Evolutionary conservation across 2,113 vertebrate genomes (phyloP).

Genomic region (Eudorcas thomsonii): DNA sequence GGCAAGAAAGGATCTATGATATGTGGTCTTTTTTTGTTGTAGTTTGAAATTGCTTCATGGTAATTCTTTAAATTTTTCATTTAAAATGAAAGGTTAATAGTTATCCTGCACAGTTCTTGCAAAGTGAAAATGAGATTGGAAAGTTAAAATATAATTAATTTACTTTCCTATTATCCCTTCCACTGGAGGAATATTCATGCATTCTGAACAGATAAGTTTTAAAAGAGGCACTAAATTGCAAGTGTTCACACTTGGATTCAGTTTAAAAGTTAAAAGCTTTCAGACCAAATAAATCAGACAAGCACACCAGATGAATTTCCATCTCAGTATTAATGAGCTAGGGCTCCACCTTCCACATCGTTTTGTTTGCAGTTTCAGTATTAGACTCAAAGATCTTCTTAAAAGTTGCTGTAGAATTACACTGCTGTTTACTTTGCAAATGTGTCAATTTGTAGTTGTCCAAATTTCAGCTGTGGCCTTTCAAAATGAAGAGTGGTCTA

Average conservation of each 20-base stretch:
- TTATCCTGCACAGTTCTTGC: slow-evolving; percentile 64
- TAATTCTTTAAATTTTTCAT: slow-evolving; percentile 77
- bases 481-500: not conserved
- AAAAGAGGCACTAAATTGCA: slow-evolving; percentile 70
- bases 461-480: not conserved
- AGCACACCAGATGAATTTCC: not conserved
- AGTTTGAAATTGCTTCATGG: slow-evolving; percentile 69
- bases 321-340: slow-evolving; percentile 36
- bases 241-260: slow-evolving; percentile 72
- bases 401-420: not conserved
- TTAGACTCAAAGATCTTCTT: not conserved
- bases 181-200: slow-evolving; percentile 70
- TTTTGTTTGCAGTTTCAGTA: not conserved
- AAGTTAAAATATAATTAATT: slow-evolving; percentile 79
- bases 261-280: slow-evolving; percentile 73
- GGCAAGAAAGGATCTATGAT: slow-evolving; percentile 35
- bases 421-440: not conserved
- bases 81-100: slow-evolving; percentile 77
- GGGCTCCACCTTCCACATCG: not conserved
- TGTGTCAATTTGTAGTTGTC: not conserved
- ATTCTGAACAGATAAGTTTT: slow-evolving; percentile 75
- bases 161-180: slow-evolving; percentile 70
- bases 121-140: slow-evolving; percentile 75
- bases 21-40: slow-evolving; percentile 63
- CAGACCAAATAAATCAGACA: slow-evolving; percentile 66